Evolutionary conservation across 1,140 invertebrate genomes (phyloP).

Genomic region (Brachionus calyciflorus): DNA sequence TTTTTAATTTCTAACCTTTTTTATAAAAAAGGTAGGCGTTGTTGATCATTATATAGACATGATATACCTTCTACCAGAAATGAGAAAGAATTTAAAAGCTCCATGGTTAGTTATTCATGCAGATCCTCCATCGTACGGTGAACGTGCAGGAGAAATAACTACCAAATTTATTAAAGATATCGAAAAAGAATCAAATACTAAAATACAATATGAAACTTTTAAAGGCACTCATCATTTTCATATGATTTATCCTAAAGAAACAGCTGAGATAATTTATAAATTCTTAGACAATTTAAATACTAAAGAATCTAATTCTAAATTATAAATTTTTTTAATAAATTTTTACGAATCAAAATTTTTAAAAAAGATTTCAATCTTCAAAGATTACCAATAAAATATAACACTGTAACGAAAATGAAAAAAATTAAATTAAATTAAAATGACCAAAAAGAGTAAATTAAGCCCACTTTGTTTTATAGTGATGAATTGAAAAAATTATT

Average conservation of each 20-base stretch:
- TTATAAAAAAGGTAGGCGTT: slow-evolving; percentile 5
- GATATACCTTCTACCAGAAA: neutral
- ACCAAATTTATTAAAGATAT: slow-evolving; percentile 8
- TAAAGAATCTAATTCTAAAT: slow-evolving; percentile 16
- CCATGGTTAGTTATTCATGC: slow-evolving; percentile 40
- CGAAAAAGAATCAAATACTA: neutral
- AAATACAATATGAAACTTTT: neutral
- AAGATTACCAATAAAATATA: too few species aligned
- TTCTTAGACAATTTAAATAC: neutral
- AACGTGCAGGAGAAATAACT: neutral
- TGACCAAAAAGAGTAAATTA: too few species aligned
- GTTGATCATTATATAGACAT: slow-evolving; percentile 39
- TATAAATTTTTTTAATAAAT: neutral
- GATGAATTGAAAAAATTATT: too few species aligned
- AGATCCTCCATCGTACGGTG: slow-evolving; percentile 4
- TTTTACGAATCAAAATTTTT: neutral
- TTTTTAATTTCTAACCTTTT: neutral
- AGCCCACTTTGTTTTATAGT: too few species aligned
- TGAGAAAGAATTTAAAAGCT: neutral
- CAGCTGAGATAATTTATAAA: slow-evolving; percentile 28
- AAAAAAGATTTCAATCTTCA: too few species aligned
- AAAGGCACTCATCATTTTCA: slow-evolving; percentile 47
- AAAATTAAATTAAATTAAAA: too few species aligned
- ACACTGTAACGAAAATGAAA: too few species aligned
- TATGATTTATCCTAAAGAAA: slow-evolving; percentile 38